phyloP scores from a whole-genome alignment of 1,140 invertebrate species.

The Parasteatoda tepidariorum region DNA sequence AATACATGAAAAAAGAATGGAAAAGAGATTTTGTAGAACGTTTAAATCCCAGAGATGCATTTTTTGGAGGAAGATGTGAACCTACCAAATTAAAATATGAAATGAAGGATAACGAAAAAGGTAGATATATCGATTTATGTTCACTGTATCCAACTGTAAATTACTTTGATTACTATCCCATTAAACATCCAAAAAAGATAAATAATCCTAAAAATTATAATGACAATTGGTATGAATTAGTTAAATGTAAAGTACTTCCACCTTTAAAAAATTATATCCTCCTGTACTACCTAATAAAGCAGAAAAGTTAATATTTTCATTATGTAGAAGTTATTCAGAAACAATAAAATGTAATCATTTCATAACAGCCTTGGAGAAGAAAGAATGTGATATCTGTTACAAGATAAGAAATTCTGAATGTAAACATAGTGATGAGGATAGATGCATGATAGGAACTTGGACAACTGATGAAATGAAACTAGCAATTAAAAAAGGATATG shows the following conservation, averaged over 20 bases:
- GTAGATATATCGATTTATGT: conserved; percentile 1
- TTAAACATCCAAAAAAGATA: not conserved
- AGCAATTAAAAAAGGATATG: not conserved
- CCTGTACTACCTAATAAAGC: not conserved
- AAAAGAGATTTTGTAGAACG: conserved; percentile 3
- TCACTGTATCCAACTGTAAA: not conserved
- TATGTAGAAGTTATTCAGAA: not conserved
- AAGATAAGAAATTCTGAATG: conserved; percentile 7
- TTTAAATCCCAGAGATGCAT: conserved; percentile 8
- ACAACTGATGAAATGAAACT: conserved; percentile 1
- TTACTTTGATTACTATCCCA: conserved; percentile 12
- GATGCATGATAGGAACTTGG: conserved; percentile 3
- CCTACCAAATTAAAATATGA: conserved; percentile 20
- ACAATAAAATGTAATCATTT: not conserved
- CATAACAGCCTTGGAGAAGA: not conserved
- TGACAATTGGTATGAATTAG: not conserved
- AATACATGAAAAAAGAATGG: conserved; percentile 4
- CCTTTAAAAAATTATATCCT: conserved; percentile 11
- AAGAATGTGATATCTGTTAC: conserved; percentile 12
- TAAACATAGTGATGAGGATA: conserved; percentile 5
- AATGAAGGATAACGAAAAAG: not conserved
- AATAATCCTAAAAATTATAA: not conserved
- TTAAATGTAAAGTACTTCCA: conserved; percentile 19
- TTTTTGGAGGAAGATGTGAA: not conserved
- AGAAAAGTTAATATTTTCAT: conserved; percentile 11